A percentile compares a stretch with the other conserved stretches of the same genome.
phyloP scores from a whole-genome alignment of 2,113 vertebrate species.

The Mobula birostris region DNA sequence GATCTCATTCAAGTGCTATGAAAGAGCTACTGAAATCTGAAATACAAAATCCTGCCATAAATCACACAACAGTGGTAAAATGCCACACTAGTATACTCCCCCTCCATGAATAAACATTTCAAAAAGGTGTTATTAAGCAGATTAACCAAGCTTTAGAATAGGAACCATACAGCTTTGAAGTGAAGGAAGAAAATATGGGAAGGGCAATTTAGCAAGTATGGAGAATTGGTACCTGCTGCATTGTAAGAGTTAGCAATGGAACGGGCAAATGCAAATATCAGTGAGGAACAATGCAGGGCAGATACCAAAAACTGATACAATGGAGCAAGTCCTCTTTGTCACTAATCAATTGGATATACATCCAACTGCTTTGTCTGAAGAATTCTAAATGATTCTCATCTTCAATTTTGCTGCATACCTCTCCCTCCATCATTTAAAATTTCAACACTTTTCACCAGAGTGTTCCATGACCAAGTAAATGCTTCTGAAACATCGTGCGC shows the following conservation, averaged over 20 bases:
- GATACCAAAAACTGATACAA: background rate
- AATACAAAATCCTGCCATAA: background rate
- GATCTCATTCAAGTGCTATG: background rate
- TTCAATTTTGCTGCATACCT: background rate
- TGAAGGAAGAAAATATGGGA: background rate
- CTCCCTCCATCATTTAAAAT: background rate
- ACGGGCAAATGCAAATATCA: background rate
- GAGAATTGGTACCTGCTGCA: background rate
- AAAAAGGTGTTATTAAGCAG: background rate
- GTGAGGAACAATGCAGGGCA: background rate
- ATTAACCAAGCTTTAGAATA: background rate
- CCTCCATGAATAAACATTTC: background rate
- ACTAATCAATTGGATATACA: no score
- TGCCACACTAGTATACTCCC: background rate
- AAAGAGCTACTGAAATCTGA: background rate
- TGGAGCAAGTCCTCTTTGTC: background rate
- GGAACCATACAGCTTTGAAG: background rate
- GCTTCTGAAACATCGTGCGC: no score
- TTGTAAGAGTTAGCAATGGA: background rate
- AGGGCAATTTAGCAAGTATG: background rate
- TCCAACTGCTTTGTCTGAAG: background rate
- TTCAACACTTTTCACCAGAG: background rate
- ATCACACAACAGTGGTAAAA: no score
- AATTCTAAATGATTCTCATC: background rate
- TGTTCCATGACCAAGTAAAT: background rate